phyloP scores from a whole-genome alignment of 2,797 vertebrate species.

The Intellagama lesueurii region DNA sequence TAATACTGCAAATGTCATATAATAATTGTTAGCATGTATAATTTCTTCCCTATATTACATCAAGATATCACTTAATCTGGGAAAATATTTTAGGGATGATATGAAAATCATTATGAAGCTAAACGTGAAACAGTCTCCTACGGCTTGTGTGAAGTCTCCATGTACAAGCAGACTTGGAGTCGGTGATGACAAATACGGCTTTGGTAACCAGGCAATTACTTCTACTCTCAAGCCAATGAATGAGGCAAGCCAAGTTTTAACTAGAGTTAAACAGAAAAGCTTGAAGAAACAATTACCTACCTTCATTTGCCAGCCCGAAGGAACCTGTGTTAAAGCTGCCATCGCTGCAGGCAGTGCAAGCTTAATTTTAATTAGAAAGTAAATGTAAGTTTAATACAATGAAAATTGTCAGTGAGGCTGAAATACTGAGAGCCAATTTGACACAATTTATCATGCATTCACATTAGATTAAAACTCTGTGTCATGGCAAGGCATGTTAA shows the following conservation, averaged over 20 bases:
- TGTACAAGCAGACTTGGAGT: slow-evolving; percentile 16
- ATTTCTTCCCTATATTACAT: background rate
- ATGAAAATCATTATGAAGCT: slow-evolving; percentile 29
- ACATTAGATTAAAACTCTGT: slow-evolving; percentile 3
- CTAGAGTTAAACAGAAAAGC: slow-evolving; percentile 50
- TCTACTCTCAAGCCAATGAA: slow-evolving; percentile 35
- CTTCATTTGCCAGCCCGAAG: slow-evolving; percentile 54
- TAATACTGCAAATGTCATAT: background rate
- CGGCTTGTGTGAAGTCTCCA: slow-evolving; percentile 33
- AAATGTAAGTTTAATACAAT: slow-evolving; percentile 54
- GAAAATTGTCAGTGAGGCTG: slow-evolving; percentile 41
- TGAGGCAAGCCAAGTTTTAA: slow-evolving; percentile 42
- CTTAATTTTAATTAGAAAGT: slow-evolving; percentile 55
- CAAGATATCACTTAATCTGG: background rate
- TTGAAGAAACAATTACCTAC: slow-evolving; percentile 56
- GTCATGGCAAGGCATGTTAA: slow-evolving; percentile 25
- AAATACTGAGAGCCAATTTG: slow-evolving; percentile 35
- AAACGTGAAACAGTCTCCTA: slow-evolving; percentile 14
- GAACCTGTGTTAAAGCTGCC: slow-evolving; percentile 50
- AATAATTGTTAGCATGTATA: background rate
- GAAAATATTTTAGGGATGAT: slow-evolving; percentile 28
- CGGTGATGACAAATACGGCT: slow-evolving; percentile 40
- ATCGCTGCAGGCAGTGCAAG: slow-evolving; percentile 33
- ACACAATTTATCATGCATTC: slow-evolving; percentile 34
- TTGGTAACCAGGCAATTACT: slow-evolving; percentile 46